Percentiles rank a stretch among this genome's conserved stretches.
phyloP scores from a whole-genome alignment of 2,797 vertebrate species.

The Australoheros facetus region DNA sequence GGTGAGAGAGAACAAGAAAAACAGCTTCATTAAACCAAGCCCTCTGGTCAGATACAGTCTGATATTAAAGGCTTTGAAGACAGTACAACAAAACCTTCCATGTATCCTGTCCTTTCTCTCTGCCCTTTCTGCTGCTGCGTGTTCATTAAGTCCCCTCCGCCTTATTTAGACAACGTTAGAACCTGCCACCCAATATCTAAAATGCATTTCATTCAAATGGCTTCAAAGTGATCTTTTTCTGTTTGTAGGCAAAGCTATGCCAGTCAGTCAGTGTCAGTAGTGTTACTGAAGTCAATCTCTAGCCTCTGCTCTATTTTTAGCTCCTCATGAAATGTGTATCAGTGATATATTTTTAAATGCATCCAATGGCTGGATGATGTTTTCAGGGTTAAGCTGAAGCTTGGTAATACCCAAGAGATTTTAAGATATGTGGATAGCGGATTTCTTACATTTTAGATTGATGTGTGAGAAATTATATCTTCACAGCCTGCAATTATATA shows the following conservation, averaged over 20 bases:
- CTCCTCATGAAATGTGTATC: conserved; percentile 23
- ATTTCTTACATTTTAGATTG: background rate
- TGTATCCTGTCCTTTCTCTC: conserved; percentile 9
- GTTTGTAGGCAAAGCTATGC: conserved; percentile 1
- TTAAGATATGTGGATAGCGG: background rate
- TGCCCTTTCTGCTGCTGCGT: conserved; percentile 16
- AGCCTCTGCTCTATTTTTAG: conserved; percentile 31
- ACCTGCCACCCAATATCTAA: background rate
- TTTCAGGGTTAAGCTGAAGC: background rate
- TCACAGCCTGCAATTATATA: background rate
- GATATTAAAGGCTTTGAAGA: conserved; percentile 61
- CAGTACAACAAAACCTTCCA: conserved; percentile 35
- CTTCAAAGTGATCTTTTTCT: background rate
- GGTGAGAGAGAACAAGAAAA: conserved; percentile 49
- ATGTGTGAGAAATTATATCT: background rate
- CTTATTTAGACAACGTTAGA: background rate
- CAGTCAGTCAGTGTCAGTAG: background rate
- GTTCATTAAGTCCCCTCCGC: conserved; percentile 10
- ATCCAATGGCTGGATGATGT: conserved; percentile 1
- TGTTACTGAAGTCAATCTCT: background rate
- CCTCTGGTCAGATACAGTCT: conserved; percentile 60
- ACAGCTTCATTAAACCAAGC: conserved; percentile 68
- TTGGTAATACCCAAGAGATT: background rate
- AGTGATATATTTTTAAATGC: conserved; percentile 21
- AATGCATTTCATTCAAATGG: background rate